Base-by-base conservation (phyloP, 2,797 vertebrate species). In the Botia kubotai region DNA sequence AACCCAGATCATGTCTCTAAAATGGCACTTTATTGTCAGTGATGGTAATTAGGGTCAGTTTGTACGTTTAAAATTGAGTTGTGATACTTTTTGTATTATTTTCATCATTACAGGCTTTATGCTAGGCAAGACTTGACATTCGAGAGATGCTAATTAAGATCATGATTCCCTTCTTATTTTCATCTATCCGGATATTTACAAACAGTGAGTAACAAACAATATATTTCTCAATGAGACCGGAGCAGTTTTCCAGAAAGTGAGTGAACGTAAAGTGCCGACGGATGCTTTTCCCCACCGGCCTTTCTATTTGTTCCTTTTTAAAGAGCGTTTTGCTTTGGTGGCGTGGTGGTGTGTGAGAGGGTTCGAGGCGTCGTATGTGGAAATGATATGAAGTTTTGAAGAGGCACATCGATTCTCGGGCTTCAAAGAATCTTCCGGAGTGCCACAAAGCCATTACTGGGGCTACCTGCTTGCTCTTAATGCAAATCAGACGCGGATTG, bases 371-470 rank as follows among this genome's bases (percentile, higher is more conserved):
- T 82, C 84, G 89, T 88, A 86, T 91, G 74, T 87, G 83, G 79
- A 86, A 63, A 84, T 86, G 85, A 90, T 90, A 90, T 85, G 16
- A 72, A 80, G 86, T 90, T 86, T 87, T 92, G 88, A 85, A 76
- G 80, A 87, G 86, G 83, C 83, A 66, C 86, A 86, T 84, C 85
- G 88, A 90, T 90, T 90, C 83, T 74, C 80, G 77, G 73, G 87
- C 90, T 90, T 91, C 90, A 91, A 91, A 92, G 90, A 87, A 13
- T 75, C 80, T 86, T 85, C 80, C 86, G 83, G 84, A 88, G 79
- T 84, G 81, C 85, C 88, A 87, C 89, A 89, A 90, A 89, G 87
- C 86, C 89, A 88, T 85, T 74, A 87, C 86, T 82, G 84, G 86
- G 75, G 75, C 86, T 86, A 89, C 89, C 90, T 90, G 86, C 84